A percentile compares a stretch with the other conserved stretches of the same genome.
These are phyloP conservation scores for Hippoglossus hippoglossus DNA, from an alignment of 2,797 vertebrate species.

Conservation along the genomic window DNA sequence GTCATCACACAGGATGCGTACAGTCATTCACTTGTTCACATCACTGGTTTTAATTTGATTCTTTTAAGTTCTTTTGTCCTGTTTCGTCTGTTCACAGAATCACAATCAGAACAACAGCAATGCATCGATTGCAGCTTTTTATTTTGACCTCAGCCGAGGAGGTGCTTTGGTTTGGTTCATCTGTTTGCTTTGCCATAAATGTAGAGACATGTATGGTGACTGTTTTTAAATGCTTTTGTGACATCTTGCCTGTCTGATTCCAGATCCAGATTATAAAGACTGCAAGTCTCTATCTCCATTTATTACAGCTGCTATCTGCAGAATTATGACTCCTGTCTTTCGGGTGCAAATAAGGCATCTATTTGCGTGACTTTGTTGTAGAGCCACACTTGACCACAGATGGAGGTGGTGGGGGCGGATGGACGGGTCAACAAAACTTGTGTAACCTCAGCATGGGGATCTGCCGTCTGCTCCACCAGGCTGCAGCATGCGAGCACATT, in stretches of 20 bases:
- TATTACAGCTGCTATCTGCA: neutral
- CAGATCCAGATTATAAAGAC: neutral
- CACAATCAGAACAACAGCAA: conserved; percentile 36
- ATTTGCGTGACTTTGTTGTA: neutral
- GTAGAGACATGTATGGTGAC: neutral
- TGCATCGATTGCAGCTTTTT: conserved; percentile 18
- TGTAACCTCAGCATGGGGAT: neutral
- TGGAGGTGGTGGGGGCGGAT: too few species aligned
- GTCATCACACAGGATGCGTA: conserved; percentile 18
- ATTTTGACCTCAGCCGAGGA: conserved; percentile 27
- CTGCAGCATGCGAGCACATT: neutral
- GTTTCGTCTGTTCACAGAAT: conserved; percentile 26
- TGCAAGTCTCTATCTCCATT: neutral
- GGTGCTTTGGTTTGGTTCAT: conserved; percentile 13
- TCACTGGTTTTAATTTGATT: conserved; percentile 29
- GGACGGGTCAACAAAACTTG: neutral
- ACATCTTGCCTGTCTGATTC: neutral
- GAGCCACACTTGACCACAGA: neutral
- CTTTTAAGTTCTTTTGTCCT: conserved; percentile 22
- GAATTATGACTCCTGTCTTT: neutral
- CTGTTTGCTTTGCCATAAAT: neutral
- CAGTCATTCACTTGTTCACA: conserved; percentile 26
- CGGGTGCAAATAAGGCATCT: neutral
- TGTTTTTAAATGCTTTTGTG: neutral
- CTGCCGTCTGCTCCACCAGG: too few species aligned